Base-by-base conservation (phyloP, 2,888 invertebrate genomes). In the Beris chalybata region DNA sequence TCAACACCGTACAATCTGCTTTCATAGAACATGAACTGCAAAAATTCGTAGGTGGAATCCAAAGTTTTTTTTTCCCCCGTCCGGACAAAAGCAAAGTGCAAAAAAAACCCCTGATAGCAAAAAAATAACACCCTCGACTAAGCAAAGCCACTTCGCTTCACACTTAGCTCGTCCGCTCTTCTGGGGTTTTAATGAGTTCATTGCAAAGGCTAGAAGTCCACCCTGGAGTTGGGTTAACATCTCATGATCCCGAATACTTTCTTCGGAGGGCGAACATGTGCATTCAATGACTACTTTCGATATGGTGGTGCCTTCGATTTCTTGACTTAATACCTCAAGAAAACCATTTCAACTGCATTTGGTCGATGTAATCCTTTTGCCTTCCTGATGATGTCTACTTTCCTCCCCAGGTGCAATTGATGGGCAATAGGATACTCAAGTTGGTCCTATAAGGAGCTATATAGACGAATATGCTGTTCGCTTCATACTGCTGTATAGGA, bases 361-460 rank as follows among this genome's bases (percentile, higher is more conserved):
- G 56, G 59, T 52, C 43, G 52, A 53, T 61, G 61, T 45, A 61
- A 64, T 65, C 61, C 59, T 38, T 56, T 56, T 61, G 61, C 45
- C 48, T 53, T 65, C 59, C 52, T 63, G 63, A 61, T 65, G 68
- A 68, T 68, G 68, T 68, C 63, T 68, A 57, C 56, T 68, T 68
- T 64, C 61, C 38, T 61, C 61, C 32, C 55, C 65, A 61, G 61
- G 61, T 68, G 68, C 61, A 56, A 55, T 65, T 65, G 56, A 68
- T 68, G 61, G 67, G 44, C 65, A 50, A 52, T 61, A 52, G 50
- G 38, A 9, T 38, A 38, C 9, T 9, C 38, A 7, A 9, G 38
- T 22, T 22, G 22, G 22, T 22, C 22, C 22, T 22, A 22, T 22
- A 22, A 22, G 22, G 22, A 22, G 22, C 22, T 22, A 22, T 22